Percentiles rank a stretch among this genome's conserved stretches.
Conservation (phyloP, 64 coral and sea anemone species). For the Montipora cactus region DNA sequence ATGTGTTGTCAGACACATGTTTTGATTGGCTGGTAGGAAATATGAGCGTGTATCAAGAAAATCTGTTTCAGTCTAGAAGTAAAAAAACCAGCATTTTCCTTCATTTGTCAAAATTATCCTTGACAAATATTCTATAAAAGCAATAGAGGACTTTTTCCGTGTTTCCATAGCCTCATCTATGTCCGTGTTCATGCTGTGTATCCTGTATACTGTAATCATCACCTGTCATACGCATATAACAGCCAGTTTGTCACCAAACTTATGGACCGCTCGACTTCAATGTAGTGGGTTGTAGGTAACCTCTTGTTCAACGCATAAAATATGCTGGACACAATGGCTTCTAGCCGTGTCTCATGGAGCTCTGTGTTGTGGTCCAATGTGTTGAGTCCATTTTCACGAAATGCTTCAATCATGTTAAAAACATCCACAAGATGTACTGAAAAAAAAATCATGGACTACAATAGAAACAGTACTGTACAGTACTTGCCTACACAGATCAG, state of each 20-base stretch:
- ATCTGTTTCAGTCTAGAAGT: too few species aligned
- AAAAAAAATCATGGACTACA: background rate
- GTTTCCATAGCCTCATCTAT: too few species aligned
- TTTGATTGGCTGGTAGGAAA: too few species aligned
- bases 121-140: too few species aligned
- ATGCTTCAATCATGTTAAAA: slow-evolving; percentile 99
- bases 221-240: slow-evolving; percentile 97
- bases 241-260: slow-evolving; percentile 96
- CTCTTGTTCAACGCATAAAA: slow-evolving; percentile 99
- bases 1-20: too few species aligned
- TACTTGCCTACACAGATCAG: too few species aligned
- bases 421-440: slow-evolving; percentile 97
- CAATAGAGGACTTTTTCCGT: too few species aligned
- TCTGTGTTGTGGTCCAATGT: slow-evolving; percentile 95
- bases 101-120: too few species aligned
- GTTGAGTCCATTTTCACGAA: slow-evolving; percentile 96
- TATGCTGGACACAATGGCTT: slow-evolving; percentile 98
- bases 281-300: slow-evolving; percentile 82
- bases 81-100: too few species aligned
- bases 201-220: background rate
- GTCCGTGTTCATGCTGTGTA: too few species aligned
- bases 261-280: slow-evolving; percentile 96
- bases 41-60: too few species aligned
- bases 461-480: too few species aligned
- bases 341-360: slow-evolving; percentile 90